Evolutionary conservation across 2,888 invertebrate genomes (phyloP).

Genomic region (Holacanthella duospinosa): DNA sequence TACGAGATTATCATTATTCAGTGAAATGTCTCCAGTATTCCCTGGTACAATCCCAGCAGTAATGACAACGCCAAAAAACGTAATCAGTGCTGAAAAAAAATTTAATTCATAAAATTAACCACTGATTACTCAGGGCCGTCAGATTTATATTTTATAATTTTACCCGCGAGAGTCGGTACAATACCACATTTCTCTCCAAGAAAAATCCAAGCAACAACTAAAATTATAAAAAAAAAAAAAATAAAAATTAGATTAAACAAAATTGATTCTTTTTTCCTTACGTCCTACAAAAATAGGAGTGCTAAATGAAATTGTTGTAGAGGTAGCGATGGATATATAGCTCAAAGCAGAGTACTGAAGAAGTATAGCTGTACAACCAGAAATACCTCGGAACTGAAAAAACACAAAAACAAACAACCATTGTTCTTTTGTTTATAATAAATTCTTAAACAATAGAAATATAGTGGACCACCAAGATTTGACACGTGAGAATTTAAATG

Average conservation of each 20-base stretch:
- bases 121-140: too few species aligned
- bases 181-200: conserved; percentile 9
- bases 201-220: conserved; percentile 2
- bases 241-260: not conserved
- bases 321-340: conserved; percentile 24
- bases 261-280: not conserved
- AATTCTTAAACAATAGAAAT: not conserved
- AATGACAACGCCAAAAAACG: not conserved
- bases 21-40: not conserved
- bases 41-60: not conserved
- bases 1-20: not conserved
- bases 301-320: conserved; percentile 17
- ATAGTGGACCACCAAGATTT: not conserved
- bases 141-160: too few species aligned
- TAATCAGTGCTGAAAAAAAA: not conserved
- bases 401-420: conserved; percentile 7
- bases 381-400: conserved; percentile 21
- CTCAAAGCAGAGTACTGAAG: conserved; percentile 24
- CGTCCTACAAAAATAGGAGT: conserved; percentile 12
- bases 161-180: not conserved
- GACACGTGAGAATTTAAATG: not conserved
- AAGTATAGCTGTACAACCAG: conserved; percentile 22
- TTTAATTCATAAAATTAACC: not conserved
- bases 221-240: not conserved
- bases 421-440: not conserved